Evolutionary conservation across 64 coral and sea anemone species (phyloP), one percentile per base, ranked within the genome.

Genomic region (Cladopsammia gracilis): DNA sequence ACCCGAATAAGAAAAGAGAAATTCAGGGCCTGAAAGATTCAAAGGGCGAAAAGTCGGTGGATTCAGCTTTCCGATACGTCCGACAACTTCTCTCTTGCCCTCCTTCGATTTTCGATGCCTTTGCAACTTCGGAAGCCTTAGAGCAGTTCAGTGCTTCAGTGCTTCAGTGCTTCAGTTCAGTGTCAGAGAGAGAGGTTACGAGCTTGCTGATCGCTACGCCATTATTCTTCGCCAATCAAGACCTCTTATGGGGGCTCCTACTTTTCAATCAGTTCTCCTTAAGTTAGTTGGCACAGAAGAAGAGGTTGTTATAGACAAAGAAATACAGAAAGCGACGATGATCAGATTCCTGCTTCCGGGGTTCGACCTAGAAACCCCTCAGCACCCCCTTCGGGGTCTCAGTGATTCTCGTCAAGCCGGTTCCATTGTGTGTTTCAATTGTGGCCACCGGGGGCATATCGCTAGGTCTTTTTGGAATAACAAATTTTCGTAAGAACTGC

Each of bases 261-360:
- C 86, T 12, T 49, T 86, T 0, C 70, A 76, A 24, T 51, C 22
- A 20, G 6, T 88, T 5, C 51, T 76, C 8, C 69, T 88, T 11
- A 86, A 86, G n/a, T 47, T 88, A 3, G 53, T 76, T 5, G 86
- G 86, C 64, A 76, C 86, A 43, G 86, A 88, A 49, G 83, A 70
- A n/a, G 86, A 88, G 11, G 71, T 76, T 1, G 52, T 24, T 2
- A 89, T 62, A 7, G 22, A 71, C 4, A 45, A 76, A 43, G 86
- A 88, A 75, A 88, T 88, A 24, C 1, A 74, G 10, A 88, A 88
- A 13, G 86, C 70, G 3, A 34, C 2, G 34, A 34, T 1, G 34
- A n/a, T n/a, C 34, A 34, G 34, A 34, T 34, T 34, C 34, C 34
- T 34, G 34, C 34, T 2, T 34, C 34, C 34, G 34, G 34, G 34